Conservation (phyloP, 2,888 invertebrate species). For the Glaucopsyche alexis region DNA sequence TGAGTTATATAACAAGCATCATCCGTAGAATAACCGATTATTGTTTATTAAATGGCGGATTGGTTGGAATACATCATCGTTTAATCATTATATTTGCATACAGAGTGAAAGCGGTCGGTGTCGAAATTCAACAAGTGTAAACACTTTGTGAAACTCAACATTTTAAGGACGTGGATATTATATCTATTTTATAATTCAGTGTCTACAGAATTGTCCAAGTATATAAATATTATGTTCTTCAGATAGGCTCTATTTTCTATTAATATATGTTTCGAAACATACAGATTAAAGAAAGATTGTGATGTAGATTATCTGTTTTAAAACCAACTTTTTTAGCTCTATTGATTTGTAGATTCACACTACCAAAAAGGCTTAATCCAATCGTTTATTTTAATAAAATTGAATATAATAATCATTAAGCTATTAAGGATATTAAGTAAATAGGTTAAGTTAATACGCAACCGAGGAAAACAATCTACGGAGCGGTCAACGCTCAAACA, state of each 20-base stretch:
- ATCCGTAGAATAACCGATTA: slow-evolving; percentile 11
- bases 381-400: slow-evolving; percentile 7
- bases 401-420: slow-evolving; percentile 14
- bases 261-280: too few relatives aligned
- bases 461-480: slow-evolving; percentile 57
- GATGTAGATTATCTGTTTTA: too few relatives aligned
- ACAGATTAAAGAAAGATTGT: too few relatives aligned
- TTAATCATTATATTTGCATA: slow-evolving; percentile 23
- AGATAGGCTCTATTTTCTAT: too few relatives aligned
- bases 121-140: slow-evolving; percentile 22
- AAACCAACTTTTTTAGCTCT: not conserved
- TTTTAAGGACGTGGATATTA: not conserved
- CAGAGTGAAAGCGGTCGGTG: slow-evolving; percentile 28
- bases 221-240: too few relatives aligned
- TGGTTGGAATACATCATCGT: slow-evolving; percentile 16
- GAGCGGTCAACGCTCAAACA: slow-evolving; percentile 60
- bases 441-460: slow-evolving; percentile 48
- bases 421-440: slow-evolving; percentile 48
- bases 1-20: not conserved
- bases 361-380: not conserved
- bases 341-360: not conserved
- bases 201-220: not conserved
- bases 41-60: slow-evolving; percentile 6
- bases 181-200: not conserved
- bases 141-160: slow-evolving; percentile 13